These are phyloP conservation scores for Cryptomyrus ogoouensis DNA, from an alignment of 2,113 vertebrate genomes.

Conservation along the genomic window DNA sequence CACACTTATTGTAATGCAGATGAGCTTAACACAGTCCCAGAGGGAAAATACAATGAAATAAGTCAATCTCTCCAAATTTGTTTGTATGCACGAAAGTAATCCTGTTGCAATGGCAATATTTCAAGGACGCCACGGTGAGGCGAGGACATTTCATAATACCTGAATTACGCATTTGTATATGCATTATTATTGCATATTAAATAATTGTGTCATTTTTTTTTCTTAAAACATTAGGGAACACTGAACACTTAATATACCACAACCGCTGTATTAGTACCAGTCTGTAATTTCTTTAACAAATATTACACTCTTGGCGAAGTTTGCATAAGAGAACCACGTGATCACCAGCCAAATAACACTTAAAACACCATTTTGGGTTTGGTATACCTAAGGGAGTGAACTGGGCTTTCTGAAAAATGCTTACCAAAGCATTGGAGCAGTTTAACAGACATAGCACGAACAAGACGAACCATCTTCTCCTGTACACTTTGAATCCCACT, in stretches of 20 bases:
- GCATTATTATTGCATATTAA: not conserved
- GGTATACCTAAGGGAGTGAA: not conserved
- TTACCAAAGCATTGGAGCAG: slow-evolving; percentile 79
- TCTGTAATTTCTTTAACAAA: not conserved
- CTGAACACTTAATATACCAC: not conserved
- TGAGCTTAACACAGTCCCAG: not conserved
- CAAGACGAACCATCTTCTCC: slow-evolving; percentile 74
- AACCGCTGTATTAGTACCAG: not conserved
- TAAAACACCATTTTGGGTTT: not conserved
- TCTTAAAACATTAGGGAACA: not conserved
- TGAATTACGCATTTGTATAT: not conserved
- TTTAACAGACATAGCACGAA: slow-evolving; percentile 69
- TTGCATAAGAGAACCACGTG: not conserved
- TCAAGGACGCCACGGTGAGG: not conserved
- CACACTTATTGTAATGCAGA: not conserved
- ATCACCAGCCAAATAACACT: not conserved
- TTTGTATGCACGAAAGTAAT: not conserved
- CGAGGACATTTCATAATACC: not conserved
- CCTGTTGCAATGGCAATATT: not conserved
- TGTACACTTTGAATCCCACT: slow-evolving; percentile 53
- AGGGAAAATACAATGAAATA: not conserved
- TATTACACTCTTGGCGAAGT: not conserved
- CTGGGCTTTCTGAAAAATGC: not conserved
- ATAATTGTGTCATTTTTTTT: not conserved
- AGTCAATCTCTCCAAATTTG: not conserved